Evolutionary conservation across 2,797 vertebrate genomes (phyloP), one percentile per base, ranked within the genome.

Genomic region (Pipistrellus nathusii): DNA sequence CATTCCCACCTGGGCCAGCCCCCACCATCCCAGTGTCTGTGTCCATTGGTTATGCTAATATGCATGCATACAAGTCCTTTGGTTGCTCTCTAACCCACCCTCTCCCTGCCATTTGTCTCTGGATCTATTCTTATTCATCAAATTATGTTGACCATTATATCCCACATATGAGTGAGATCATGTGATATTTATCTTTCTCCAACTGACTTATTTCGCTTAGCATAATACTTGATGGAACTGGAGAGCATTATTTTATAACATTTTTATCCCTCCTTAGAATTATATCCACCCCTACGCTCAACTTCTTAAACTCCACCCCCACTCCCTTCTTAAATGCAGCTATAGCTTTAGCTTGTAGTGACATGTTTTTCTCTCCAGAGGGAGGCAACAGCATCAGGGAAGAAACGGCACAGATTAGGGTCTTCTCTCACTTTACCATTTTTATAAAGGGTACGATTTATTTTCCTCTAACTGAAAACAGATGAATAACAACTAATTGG

Each of bases 321-420:
- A n/a, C 32, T 66, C n/a, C 27, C 17, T 7, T 32, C 23, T 35
- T 44, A 77, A 77, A 72, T 76, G 64, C 76, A 38, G 57, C 57
- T 86, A 84, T 84, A 55, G 32, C 80, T 89, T 96, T 84, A 55
- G 30, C 80, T 89, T 96, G 89, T 53, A 96, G n/a, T 96, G 73
- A 95, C 80, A 68, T 89, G 48, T 23, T 93, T 95, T 86, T 68
- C 66, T 96, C 96, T 94, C 95, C 95, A 97, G 97, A 94, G 93
- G 94, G 96, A 96, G 72, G 35, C 88, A 95, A 73, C 17, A 92
- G 72, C 71, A 85, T 72, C 85, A 35, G 55, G 41, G 80, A 96
- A 48, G 38, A 94, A 94, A 88, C 90, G 80, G 72, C 30, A 38
- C 59, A 41, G 71, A 57, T 4, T 27, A 73, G 75, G 83, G 91